Evolutionary conservation across 2,888 invertebrate species (phyloP).

Genomic region (Chaetogeoica ovagalla): DNA sequence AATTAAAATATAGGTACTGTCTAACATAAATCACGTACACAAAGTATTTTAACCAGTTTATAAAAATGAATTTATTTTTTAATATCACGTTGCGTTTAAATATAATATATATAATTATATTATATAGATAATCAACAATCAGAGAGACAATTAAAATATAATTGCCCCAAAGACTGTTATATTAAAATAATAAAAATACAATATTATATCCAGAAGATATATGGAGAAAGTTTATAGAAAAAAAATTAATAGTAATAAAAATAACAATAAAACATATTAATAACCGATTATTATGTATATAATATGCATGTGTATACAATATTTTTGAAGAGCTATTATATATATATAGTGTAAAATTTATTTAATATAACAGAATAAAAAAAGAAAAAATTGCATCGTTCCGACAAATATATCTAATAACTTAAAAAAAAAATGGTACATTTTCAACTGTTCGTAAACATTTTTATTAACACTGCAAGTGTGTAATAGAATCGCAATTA

Average conservation of each 20-base stretch:
- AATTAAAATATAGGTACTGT: too few relatives aligned
- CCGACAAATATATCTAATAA: neutral
- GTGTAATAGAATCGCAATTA: too few relatives aligned
- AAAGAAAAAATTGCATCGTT: neutral
- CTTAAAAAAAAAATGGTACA: neutral
- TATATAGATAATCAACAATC: neutral
- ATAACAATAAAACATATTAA: constrained; percentile 14
- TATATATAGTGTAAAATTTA: neutral
- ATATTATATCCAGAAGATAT: too few relatives aligned
- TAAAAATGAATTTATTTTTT: constrained; percentile 25
- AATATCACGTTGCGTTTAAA: constrained; percentile 18
- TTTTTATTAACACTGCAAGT: neutral
- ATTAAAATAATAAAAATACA: neutral
- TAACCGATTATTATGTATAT: neutral
- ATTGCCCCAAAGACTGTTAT: neutral
- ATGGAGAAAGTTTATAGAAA: neutral
- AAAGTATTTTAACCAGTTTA: neutral
- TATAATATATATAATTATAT: too few relatives aligned
- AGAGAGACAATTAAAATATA: neutral
- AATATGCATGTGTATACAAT: constrained; percentile 18
- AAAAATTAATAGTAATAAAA: constrained; percentile 13
- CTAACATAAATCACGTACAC: too few relatives aligned
- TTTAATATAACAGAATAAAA: neutral
- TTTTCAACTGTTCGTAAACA: constrained; percentile 5
- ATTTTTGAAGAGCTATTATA: neutral